Percentiles rank a stretch among this genome's conserved stretches.
Evolutionary conservation across 2,113 vertebrate genomes (phyloP).

Genomic region (Panurus biarmicus): DNA sequence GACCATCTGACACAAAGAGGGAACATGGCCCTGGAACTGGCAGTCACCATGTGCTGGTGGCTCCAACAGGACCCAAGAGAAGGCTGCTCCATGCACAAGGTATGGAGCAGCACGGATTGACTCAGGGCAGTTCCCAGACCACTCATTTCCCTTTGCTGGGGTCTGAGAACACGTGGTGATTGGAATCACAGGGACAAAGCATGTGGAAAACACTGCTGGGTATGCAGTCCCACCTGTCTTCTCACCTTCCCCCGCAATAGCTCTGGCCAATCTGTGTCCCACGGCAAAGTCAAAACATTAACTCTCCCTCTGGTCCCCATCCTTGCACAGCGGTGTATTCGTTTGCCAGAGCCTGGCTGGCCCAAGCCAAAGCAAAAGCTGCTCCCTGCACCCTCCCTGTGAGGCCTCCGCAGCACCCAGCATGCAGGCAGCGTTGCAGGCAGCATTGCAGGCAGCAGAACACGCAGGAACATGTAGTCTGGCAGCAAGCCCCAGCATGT

Average conservation of each 20-base stretch:
- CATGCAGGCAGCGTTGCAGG: not conserved
- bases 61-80: not conserved
- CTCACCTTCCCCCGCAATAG: not conserved
- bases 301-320: not conserved
- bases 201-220: not conserved
- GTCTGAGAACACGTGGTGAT: not conserved
- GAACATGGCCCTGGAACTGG: not conserved
- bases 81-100: not conserved
- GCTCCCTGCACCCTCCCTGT: not conserved
- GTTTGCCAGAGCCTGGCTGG: not conserved
- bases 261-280: not conserved
- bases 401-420: not conserved
- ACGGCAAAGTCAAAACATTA: not conserved
- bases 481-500: not conserved
- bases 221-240: not conserved
- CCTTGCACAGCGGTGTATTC: rapidly evolving
- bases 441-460: not conserved
- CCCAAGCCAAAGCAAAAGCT: not conserved
- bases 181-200: not conserved
- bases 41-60: rapidly evolving
- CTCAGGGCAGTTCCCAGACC: rapidly evolving
- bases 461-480: not conserved
- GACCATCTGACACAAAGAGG: not conserved
- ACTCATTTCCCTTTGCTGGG: not conserved
- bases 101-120: rapidly evolving